Base-by-base conservation (phyloP, 1,140 invertebrate species). In the Leptinotarsa undecemlineata region DNA sequence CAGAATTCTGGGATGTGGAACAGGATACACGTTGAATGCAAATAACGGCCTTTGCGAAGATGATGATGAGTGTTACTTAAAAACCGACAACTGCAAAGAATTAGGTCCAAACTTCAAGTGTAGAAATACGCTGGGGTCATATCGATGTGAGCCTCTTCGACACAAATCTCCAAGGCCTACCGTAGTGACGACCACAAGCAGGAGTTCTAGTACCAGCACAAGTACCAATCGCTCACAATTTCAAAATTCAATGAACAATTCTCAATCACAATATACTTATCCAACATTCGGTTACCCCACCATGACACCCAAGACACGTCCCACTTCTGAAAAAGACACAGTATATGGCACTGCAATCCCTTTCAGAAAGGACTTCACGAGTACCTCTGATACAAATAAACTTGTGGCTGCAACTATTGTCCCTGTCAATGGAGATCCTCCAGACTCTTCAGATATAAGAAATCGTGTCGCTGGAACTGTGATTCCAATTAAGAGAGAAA, bases 11-110 rank as follows among this genome's bases (percentile, higher is more conserved):
- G 92, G 94, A 1, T 99, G 98, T 85, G 98, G 98, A 1, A 99
- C 97, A 0, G 98, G 98, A 1, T 99, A 99, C 82, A 97, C 96
- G 0, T 85, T 99, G 3, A 97, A 99, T 82, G 92, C 93, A 8
- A 90, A 91, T 13, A 94, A 93, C 4, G 92, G 95, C 72, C 87
- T 91, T 74, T 99, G 97, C 85, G 94, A 96, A 88, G 97, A 99
- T 85, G 93, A 98, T 78, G 94, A 99, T 84, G 98, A 99, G 85
- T 99, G 98, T 82, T 77, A 85, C 0, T 86, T 95, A 2, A 91
- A 92, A 5, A 93, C 90, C 0, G 91, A 98, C 83, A 93, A 94
- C 80, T 99, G 98, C 82, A 71, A 81, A 42, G 74, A 80, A 60
- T 86, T 89, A 3, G 90, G 91, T 0, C 81, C 87, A 0, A 91